A percentile compares a stretch with the other conserved stretches of the same genome.
Conservation (phyloP, 2,888 invertebrate species). For the Caenorhabditis sulstoni region DNA sequence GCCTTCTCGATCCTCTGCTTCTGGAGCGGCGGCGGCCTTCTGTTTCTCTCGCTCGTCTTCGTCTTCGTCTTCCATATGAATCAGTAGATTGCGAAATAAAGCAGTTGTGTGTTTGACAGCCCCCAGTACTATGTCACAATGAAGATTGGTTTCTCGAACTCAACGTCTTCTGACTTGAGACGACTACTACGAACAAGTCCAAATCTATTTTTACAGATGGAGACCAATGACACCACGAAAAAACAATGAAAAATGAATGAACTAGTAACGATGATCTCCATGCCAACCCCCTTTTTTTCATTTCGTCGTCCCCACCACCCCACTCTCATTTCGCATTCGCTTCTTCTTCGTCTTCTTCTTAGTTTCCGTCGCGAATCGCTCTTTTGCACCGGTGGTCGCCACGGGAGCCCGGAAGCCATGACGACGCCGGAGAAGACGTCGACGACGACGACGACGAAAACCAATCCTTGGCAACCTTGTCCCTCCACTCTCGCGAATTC, state of each 20-base stretch:
- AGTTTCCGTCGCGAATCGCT: too few species aligned
- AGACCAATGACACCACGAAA: neutral
- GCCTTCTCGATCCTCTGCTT: constrained; percentile 39
- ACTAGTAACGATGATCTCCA: constrained; percentile 18
- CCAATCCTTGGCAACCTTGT: constrained; percentile 39
- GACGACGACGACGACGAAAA: constrained; percentile 25
- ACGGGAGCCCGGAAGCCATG: constrained; percentile 19
- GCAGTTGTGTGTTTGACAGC: too few species aligned
- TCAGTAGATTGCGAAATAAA: neutral
- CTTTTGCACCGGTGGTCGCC: constrained; percentile 5
- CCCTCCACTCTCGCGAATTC: neutral
- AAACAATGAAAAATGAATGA: constrained; percentile 10
- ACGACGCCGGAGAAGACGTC: constrained; percentile 14
- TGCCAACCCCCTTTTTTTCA: constrained; percentile 25
- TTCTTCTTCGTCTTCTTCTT: constrained; percentile 7
- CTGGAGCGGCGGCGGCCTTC: constrained; percentile 32
- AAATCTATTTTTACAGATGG: too few species aligned
- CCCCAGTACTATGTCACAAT: too few species aligned
- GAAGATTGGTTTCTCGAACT: too few species aligned
- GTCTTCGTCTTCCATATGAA: constrained; percentile 8
- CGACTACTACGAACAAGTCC: too few species aligned
- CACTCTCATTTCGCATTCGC: constrained; percentile 1
- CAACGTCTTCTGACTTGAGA: too few species aligned
- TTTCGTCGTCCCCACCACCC: neutral
- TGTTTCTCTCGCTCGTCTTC: constrained; percentile 34